Conservation (phyloP, 2,888 invertebrate species). For the Drosophila testacea region DNA sequence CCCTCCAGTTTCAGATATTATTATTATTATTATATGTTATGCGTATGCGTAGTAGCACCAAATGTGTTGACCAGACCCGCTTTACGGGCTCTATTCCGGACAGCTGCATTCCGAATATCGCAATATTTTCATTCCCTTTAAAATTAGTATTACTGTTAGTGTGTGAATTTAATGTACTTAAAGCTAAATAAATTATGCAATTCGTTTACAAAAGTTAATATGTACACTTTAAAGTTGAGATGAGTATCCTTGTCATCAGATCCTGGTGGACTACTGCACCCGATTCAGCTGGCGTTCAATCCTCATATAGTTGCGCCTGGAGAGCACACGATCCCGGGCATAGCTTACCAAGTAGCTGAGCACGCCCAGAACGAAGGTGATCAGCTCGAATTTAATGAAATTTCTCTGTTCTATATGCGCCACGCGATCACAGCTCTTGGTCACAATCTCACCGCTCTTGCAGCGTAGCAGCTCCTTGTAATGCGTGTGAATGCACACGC, state of each 20-base stretch:
- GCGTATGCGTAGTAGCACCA: conserved; percentile 59
- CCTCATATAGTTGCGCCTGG: conserved; percentile 77
- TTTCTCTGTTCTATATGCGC: conserved; percentile 93
- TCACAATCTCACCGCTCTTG: conserved; percentile 92
- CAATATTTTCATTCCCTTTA: conserved; percentile 55
- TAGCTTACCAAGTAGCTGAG: conserved; percentile 80
- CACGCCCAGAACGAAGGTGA: conserved; percentile 77
- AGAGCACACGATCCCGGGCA: conserved; percentile 80
- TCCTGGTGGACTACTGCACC: conserved; percentile 59
- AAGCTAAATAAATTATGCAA: conserved; percentile 71
- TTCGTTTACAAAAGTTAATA: conserved; percentile 60
- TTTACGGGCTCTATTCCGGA: conserved; percentile 13
- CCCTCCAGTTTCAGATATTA: conserved; percentile 22
- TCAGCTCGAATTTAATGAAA: conserved; percentile 86
- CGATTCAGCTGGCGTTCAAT: conserved; percentile 83
- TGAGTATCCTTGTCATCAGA: conserved; percentile 61
- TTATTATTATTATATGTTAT: conserved; percentile 52
- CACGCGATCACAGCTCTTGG: conserved; percentile 94
- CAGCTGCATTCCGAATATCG: conserved; percentile 41
- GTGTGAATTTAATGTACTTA: conserved; percentile 73
- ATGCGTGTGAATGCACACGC: conserved; percentile 93
- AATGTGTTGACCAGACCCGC: conserved; percentile 64
- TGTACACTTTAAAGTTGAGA: conserved; percentile 41
- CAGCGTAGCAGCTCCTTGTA: conserved; percentile 94
- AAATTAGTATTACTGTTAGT: conserved; percentile 61